Conservation (phyloP, 2,113 vertebrate species). For the Eulemur macaco region DNA sequence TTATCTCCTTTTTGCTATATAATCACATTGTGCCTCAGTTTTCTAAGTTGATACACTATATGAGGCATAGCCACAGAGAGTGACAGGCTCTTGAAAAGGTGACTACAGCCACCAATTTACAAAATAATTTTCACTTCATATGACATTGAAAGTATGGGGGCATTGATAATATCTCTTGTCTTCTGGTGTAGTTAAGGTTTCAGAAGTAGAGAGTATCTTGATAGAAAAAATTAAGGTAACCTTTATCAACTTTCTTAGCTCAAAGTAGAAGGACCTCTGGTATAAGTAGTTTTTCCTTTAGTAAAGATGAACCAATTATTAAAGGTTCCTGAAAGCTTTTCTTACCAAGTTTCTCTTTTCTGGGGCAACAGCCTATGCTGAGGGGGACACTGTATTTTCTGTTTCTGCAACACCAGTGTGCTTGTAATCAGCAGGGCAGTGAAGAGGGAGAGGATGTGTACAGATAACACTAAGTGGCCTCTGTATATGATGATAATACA, state of each 20-base stretch:
- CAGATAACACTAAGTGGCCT: neutral
- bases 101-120: neutral
- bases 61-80: neutral
- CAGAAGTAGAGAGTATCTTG: neutral
- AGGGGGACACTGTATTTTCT: conserved; percentile 1
- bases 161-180: neutral
- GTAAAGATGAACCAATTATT: conserved; percentile 9
- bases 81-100: neutral
- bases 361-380: neutral
- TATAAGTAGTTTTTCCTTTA: conserved; percentile 18
- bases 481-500: neutral
- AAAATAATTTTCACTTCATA: neutral
- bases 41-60: neutral
- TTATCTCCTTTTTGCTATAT: neutral
- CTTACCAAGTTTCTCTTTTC: conserved; percentile 37
- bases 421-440: neutral
- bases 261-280: neutral
- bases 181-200: neutral
- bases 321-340: conserved; percentile 10
- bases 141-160: neutral
- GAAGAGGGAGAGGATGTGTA: neutral
- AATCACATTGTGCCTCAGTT: neutral
- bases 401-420: neutral
- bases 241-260: neutral
- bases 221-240: neutral